Conservation (phyloP, 1,140 invertebrate species). For the Heterodera carotae region DNA sequence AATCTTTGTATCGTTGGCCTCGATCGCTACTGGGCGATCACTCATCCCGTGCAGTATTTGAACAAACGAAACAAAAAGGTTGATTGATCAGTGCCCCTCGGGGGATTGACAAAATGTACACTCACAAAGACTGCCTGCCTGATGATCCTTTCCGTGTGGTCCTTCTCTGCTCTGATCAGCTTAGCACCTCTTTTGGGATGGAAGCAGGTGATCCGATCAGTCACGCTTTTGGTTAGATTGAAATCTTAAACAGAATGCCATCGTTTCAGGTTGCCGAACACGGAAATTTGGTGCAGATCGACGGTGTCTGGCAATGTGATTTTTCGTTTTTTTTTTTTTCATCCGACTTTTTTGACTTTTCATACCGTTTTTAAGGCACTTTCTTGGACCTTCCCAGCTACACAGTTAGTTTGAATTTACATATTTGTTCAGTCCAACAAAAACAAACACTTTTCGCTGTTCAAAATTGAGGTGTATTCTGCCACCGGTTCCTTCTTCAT, state of each 20-base stretch:
- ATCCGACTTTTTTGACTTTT: background rate
- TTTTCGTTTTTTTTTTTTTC: conserved; percentile 25
- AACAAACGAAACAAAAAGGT: conserved; percentile 55
- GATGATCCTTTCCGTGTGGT: conserved; percentile 63
- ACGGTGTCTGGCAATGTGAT: conserved; percentile 54
- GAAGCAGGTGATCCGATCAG: conserved; percentile 60
- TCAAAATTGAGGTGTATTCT: conserved; percentile 48
- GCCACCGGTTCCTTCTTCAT: conserved; percentile 66
- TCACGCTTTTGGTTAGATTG: no score
- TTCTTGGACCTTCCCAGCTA: conserved; percentile 63
- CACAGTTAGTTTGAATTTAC: conserved; percentile 35
- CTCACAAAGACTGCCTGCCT: conserved; percentile 56
- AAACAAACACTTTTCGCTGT: background rate
- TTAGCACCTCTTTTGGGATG: conserved; percentile 63
- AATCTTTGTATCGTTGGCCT: conserved; percentile 62
- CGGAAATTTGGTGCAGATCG: conserved; percentile 54
- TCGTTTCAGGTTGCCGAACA: conserved; percentile 50
- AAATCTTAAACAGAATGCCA: no score
- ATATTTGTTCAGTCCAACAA: background rate
- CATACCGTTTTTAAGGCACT: conserved; percentile 45
- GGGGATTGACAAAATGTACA: background rate
- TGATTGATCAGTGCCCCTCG: background rate
- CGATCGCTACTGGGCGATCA: conserved; percentile 65
- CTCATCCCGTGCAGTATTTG: conserved; percentile 63
- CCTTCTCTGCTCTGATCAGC: conserved; percentile 61